These are phyloP conservation scores for Forbesichthys papilliferus DNA, from an alignment of 2,113 vertebrate genomes.

Conservation along the genomic window DNA sequence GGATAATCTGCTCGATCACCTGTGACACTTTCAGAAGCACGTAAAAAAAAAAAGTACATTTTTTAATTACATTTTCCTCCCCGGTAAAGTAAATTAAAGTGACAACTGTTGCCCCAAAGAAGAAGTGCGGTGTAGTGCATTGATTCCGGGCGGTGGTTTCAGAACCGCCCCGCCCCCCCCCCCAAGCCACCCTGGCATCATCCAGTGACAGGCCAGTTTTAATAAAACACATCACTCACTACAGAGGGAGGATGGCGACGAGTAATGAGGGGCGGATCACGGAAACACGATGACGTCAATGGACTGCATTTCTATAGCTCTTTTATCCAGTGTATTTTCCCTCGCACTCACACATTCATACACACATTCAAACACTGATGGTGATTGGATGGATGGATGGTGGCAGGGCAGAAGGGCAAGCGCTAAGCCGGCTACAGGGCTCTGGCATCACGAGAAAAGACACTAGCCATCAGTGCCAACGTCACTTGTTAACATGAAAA, in stretches of 20 bases:
- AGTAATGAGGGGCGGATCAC: neutral
- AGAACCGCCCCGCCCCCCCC: no score
- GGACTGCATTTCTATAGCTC: no score
- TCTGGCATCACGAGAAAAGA: constrained; percentile 12
- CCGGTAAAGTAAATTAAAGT: no score
- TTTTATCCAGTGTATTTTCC: no score
- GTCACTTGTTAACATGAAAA: constrained; percentile 4
- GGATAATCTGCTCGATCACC: neutral
- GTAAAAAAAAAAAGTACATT: no score
- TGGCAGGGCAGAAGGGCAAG: neutral
- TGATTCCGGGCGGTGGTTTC: neutral
- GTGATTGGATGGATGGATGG: neutral
- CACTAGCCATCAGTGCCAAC: constrained; percentile 16
- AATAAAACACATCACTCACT: constrained; percentile 5
- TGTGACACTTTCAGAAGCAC: no score
- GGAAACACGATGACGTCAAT: constrained; percentile 30
- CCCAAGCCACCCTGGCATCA: neutral
- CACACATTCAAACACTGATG: no score
- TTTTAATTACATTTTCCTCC: no score
- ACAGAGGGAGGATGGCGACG: neutral
- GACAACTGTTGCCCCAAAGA: no score
- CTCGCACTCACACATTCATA: no score
- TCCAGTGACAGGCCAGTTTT: neutral
- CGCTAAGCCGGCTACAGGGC: neutral
- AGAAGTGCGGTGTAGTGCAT: no score